Base-by-base conservation (phyloP, 2,797 vertebrate genomes). In the Cynopterus sphinx region DNA sequence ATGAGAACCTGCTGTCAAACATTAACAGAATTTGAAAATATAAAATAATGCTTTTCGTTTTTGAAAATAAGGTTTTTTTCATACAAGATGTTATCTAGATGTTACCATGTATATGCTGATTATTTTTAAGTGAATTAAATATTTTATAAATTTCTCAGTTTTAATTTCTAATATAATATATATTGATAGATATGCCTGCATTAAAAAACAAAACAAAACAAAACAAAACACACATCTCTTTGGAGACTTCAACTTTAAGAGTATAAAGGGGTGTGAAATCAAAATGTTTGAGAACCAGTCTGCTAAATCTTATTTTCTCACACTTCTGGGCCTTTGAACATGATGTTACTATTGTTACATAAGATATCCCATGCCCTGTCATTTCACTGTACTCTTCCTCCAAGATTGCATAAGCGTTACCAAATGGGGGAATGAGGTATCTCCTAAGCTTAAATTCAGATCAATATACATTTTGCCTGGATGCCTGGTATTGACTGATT, bases 241-340 rank as follows among this genome's bases (percentile, higher is more conserved):
- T 67, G 15, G 57, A 33, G 28, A 51, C 33, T 33, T 87, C 21
- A 22, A 78, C 63, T 87, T 96, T 95, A 70, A 82, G 68, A 78
- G 43, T 36, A 17, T 68, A 31, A 31, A 49, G 43, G 39, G 5
- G 12, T 51, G 68, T 8, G 15, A 87, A 84, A 68, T 24, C n/a
- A 68, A 63, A 83, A 55, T 49, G 21, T 49, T 16, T 79, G 19
- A 87, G 53, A 70, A 65, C 28, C 31, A 24, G 28, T 65, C 87
- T 81, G 41, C 51, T 57, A 88, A 79, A 36, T 70, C 67, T 88
- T 81, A 74, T 77, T 87, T 93, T 91, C 51, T 87, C 82, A 74
- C 12, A 49, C 17, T 51, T 91, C 70, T 41, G 51, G 49, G 46
- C 28, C 41, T 90, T 39, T 68, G n/a, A 0, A 55, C 22, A 19